Evolutionary conservation across 2,888 invertebrate genomes (phyloP), one percentile per base, ranked within the genome.

Genomic region (Ommatoiulus sabulosus): DNA sequence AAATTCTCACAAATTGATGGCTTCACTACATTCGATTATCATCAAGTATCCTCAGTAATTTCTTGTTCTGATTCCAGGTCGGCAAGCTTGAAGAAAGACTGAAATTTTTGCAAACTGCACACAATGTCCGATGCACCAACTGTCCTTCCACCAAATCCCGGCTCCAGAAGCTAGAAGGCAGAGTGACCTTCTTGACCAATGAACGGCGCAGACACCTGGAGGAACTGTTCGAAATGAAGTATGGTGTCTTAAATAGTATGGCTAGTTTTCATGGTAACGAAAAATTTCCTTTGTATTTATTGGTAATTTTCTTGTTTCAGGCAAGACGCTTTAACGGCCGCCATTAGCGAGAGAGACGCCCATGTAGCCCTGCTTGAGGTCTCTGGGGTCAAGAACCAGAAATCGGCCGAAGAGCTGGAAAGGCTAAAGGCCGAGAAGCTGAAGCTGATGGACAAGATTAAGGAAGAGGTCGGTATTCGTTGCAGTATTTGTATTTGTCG

Each of bases 261-360:
- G 5, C 17, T 6, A 35, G 43, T 17, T 15, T 84, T 44, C 3
- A 20, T 84, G 0, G 35, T 35, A 35, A 35, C 35, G 35, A 10
- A 10, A 35, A 17, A n/a, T 84, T 84, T 35, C 35, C 17, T 63
- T 20, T 63, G n/a, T 0, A 63, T 84, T 84, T 86, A 44, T 10
- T 6, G 17, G 5, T 87, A 52, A 80, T 86, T 63, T 89, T 89
- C 90, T 89, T 46, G 90, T 92, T 92, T 35, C 92, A 97, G 97
- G 92, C 96, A 96, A 93, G 97, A 97, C 93, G 95, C 97, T 88
- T 93, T 97, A 90, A 95, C 97, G 93, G 95, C 96, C 89, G 95
- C 96, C 4, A 95, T 97, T 90, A 96, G 96, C 91, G 97, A 97
- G 92, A 97, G 97, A 92, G 97, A 98, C 92, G 95, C 97, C 15